Percentiles rank a stretch among this genome's conserved stretches.
Evolutionary conservation across 2,113 vertebrate genomes (phyloP).

Genomic region (Cyprinodon brontotheroides): DNA sequence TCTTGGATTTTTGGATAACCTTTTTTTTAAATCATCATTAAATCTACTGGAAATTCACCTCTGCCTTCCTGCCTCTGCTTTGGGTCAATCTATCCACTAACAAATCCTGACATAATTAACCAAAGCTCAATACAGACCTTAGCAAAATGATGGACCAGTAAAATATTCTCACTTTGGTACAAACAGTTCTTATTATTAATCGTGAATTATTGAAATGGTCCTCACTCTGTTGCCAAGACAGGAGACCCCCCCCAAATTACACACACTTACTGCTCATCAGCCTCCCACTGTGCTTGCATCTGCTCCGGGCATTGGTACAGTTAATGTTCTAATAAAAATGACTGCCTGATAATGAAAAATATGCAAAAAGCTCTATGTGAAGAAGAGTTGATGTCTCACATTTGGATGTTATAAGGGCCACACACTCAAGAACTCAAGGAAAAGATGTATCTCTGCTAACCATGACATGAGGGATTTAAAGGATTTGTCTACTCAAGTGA

Average conservation of each 20-base stretch:
- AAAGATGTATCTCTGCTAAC: background rate
- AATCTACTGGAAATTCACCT: too few species aligned
- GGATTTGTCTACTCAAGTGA: conserved; percentile 12
- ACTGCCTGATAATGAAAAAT: background rate
- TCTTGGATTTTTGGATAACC: too few species aligned
- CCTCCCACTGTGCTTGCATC: conserved; percentile 40
- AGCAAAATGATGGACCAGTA: too few species aligned
- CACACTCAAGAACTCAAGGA: background rate
- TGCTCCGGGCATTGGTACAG: conserved; percentile 14
- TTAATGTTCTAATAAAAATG: background rate
- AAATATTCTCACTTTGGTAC: too few species aligned
- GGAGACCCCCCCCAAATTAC: background rate
- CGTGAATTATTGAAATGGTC: too few species aligned
- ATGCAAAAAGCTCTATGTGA: background rate
- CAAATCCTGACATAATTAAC: too few species aligned
- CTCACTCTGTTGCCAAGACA: too few species aligned
- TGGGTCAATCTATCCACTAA: too few species aligned
- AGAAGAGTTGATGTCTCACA: background rate
- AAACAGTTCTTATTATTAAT: too few species aligned
- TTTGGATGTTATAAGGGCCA: background rate
- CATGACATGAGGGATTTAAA: background rate
- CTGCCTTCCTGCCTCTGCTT: too few species aligned
- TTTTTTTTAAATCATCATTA: too few species aligned
- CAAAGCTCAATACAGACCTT: too few species aligned
- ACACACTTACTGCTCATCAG: conserved; percentile 17